Evolutionary conservation across 2,113 vertebrate genomes (phyloP).

Genomic region (Heloderma charlesbogerti): DNA sequence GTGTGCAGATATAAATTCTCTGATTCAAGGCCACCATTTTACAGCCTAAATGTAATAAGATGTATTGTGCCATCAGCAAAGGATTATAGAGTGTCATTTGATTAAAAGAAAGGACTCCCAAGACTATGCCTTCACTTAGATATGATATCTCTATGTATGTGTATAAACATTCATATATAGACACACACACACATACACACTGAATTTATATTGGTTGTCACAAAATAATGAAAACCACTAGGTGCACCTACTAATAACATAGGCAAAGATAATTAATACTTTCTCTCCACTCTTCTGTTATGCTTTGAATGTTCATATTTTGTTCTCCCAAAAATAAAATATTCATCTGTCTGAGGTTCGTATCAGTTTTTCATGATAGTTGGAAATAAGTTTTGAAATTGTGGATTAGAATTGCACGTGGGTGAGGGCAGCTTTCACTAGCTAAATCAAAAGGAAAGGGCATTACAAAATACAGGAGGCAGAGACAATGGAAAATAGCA

Average conservation of each 20-base stretch:
- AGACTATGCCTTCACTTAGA: constrained; percentile 79
- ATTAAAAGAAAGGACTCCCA: constrained; percentile 77
- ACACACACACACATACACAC: constrained; percentile 28
- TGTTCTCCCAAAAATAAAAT: constrained; percentile 53
- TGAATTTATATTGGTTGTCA: constrained; percentile 76
- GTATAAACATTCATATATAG: not conserved
- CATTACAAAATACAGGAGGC: constrained; percentile 61
- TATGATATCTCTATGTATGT: constrained; percentile 70
- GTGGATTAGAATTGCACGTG: constrained; percentile 31
- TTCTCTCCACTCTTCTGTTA: constrained; percentile 40
- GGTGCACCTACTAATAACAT: constrained; percentile 66
- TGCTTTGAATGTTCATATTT: constrained; percentile 50
- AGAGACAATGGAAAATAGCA: constrained; percentile 56
- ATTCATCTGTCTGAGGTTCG: constrained; percentile 44
- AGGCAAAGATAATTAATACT: constrained; percentile 21
- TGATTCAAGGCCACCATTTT: constrained; percentile 79
- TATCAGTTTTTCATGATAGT: constrained; percentile 51
- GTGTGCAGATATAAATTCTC: constrained; percentile 78
- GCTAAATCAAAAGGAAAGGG: constrained; percentile 58
- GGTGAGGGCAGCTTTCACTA: constrained; percentile 36
- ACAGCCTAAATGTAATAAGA: constrained; percentile 78
- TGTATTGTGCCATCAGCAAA: constrained; percentile 79
- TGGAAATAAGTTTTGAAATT: constrained; percentile 63
- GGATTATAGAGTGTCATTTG: constrained; percentile 74
- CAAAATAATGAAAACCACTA: constrained; percentile 64